phyloP scores from a whole-genome alignment of 2,113 vertebrate genomes.

The Boleophthalmus pectinirostris region DNA sequence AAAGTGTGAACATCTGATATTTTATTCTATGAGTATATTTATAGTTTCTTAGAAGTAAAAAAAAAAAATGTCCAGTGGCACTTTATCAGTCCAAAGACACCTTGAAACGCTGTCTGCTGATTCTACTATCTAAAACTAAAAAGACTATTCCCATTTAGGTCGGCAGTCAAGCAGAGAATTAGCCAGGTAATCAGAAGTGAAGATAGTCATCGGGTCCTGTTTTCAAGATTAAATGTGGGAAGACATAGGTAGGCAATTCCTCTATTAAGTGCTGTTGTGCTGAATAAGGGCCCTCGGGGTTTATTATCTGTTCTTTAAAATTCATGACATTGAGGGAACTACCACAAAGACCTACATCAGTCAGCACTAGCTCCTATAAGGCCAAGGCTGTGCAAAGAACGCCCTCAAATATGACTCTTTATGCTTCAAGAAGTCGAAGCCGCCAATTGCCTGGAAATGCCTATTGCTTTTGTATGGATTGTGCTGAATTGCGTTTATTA shows the following conservation, averaged over 20 bases:
- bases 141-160: constrained; percentile 42
- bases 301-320: constrained; percentile 74
- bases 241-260: constrained; percentile 56
- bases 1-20: not conserved
- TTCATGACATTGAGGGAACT: constrained; percentile 65
- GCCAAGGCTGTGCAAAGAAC: constrained; percentile 21
- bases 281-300: constrained; percentile 63
- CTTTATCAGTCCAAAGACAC: constrained; percentile 27
- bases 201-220: constrained; percentile 63
- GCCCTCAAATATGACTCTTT: constrained; percentile 33
- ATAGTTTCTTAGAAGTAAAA: not conserved
- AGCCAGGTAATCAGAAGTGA: constrained; percentile 55
- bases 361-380: constrained; percentile 33
- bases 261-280: constrained; percentile 68
- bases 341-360: constrained; percentile 48
- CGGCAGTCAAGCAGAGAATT: constrained; percentile 59
- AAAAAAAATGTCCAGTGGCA: not conserved
- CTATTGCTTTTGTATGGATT: constrained; percentile 14
- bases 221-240: constrained; percentile 60
- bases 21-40: not conserved
- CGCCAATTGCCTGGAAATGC: constrained; percentile 12
- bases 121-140: constrained; percentile 41
- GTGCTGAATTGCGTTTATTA: constrained; percentile 31
- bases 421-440: constrained; percentile 35
- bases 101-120: constrained; percentile 37